Base-by-base conservation (phyloP, 2,888 invertebrate species). In the Lasioglossum leucozonium region DNA sequence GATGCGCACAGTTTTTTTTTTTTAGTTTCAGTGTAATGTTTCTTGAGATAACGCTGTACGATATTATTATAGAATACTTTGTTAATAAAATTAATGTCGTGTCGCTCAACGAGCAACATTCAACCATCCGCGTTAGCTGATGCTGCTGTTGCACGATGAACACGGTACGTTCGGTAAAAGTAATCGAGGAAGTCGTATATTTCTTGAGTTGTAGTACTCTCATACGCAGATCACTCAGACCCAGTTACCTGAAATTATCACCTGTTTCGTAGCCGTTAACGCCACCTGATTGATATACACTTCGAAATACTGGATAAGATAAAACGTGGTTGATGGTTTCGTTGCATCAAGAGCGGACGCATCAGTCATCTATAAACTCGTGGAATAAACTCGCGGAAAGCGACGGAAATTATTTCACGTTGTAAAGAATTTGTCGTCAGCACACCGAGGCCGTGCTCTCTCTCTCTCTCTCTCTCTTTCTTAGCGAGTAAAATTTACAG, bases 261-360 rank as follows among this genome's bases (percentile, higher is more conserved):
- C n/a, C n/a, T 55, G 55, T n/a, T 55, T 55, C 55, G 55, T n/a
- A n/a, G 55, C 55, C 55, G 55, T n/a, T 55, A n/a, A n/a, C 55
- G n/a, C n/a, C 11, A 22, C 8, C 51, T 55, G 51, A 55, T 55
- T n/a, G n/a, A 55, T 55, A 55, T n/a, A 55, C 55, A n/a, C 55
- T n/a, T 55, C 55, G 4, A 22, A n/a, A n/a, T 2, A n/a, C 11
- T n/a, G 55, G n/a, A 55, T 22, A 55, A n/a, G 55, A 55, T 55
- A 55, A 55, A 55, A n/a, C 51, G 10, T n/a, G 8, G 51, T n/a
- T n/a, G 55, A 55, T 10, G 10, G 6, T 22, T 10, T n/a, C 11
- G 55, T n/a, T 11, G n/a, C 55, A n/a, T n/a, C n/a, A 4, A 55
- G 55, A 55, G n/a, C 55, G 55, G 55, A n/a, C n/a, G 55, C 55